phyloP scores from a whole-genome alignment of 2,113 vertebrate species.

The Steatornis caripensis region DNA sequence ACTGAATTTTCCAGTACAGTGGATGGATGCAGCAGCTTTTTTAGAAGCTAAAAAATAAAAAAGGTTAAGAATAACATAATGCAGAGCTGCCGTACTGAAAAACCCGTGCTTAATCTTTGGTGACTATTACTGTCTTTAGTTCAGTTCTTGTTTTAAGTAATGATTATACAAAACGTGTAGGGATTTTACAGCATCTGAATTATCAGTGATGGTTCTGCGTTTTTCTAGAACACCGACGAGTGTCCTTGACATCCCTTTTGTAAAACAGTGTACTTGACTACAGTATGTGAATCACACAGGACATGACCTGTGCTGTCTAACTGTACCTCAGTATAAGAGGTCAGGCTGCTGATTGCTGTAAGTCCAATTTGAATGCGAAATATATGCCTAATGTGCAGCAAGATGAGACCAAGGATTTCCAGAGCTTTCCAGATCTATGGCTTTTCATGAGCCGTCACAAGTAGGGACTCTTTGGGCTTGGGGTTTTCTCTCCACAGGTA shows the following conservation, averaged over 20 bases:
- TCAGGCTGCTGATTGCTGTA: neutral
- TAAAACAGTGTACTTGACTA: neutral
- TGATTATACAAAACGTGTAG: neutral
- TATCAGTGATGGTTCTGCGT: neutral
- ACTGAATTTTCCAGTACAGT: conserved; percentile 33
- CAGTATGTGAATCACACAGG: neutral
- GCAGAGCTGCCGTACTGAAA: neutral
- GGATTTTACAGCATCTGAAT: neutral
- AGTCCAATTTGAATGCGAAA: neutral
- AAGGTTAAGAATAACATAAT: neutral
- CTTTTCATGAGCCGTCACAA: neutral
- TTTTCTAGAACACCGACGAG: neutral
- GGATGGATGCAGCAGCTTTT: neutral
- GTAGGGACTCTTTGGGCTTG: neutral
- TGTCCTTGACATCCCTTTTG: neutral
- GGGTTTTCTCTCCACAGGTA: neutral
- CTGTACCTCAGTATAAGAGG: neutral
- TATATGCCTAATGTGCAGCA: neutral
- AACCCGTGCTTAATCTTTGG: neutral
- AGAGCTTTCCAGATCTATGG: neutral
- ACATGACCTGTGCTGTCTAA: neutral
- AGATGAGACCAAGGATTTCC: neutral
- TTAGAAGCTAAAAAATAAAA: neutral
- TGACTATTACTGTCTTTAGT: neutral
- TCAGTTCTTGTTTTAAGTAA: neutral